Evolutionary conservation across 37 sponge, comb jelly and placozoan species (phyloP), one percentile per base, ranked within the genome.

Genomic region (Sycon ciliatum): DNA sequence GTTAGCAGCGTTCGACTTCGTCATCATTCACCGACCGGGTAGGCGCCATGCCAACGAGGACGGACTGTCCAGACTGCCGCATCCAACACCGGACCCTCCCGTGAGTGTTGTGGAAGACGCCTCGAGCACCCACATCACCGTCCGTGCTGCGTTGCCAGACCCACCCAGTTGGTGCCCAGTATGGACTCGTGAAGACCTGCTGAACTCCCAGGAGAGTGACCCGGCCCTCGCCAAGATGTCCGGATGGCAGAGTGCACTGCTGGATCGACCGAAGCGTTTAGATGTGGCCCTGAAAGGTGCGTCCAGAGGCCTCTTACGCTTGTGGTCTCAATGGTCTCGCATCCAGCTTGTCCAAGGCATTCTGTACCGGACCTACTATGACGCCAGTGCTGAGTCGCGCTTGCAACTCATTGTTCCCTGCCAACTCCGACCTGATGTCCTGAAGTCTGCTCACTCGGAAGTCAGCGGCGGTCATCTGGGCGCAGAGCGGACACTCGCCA

Each of bases 1-100:
- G 11, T 38, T 74, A 4, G 32, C 33, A n/a, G 62, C 67, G 23
- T 74, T 36, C 33, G 16, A 73, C 39, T 80, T 67, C 33, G 23
- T 1, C 4, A 80, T 80, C 11, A 36, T 65, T 16, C 81, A 81
- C 54, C 42, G 54, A 11, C 82, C 76, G 23, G 81, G 71, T 3
- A 22, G n/a, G 28, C 65, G 55, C 36, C 77, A 76, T 57, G 22
- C 1, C 28, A 76, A 76, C 34, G 56, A 56, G 20, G 77, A 76
- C 38, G 56, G 63, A 67, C 26, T 56, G 39, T 73, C 60, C n/a
- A 18, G 73, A 9, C 33, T 32, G 22, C 73, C 73, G 18, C 67
- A 68, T 66, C 16, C 35, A 3, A 67, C 65, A 36, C 67, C 68
- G 65, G 77, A 68, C 6, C 26, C 68, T 18, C 65, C n/a, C n/a